Conservation (phyloP, 2,113 vertebrate genomes). For the Sylvilagus bachmani region DNA sequence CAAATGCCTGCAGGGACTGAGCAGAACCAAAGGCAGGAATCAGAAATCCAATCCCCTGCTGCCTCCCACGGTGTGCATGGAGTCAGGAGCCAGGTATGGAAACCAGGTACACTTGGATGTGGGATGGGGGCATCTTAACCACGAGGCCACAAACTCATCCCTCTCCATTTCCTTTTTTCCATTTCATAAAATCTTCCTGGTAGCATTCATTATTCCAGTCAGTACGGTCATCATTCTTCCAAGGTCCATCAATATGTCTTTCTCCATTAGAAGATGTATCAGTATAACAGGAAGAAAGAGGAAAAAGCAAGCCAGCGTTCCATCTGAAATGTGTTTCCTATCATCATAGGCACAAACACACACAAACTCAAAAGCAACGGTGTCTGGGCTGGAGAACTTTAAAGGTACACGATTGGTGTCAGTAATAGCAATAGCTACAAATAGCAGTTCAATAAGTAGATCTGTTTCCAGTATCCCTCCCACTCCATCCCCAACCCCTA, state of each 20-base stretch:
- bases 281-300: neutral
- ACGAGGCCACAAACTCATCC: no score
- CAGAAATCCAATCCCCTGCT: no score
- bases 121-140: no score
- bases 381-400: slow-evolving; percentile 5
- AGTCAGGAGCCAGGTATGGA: no score
- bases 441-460: slow-evolving; percentile 74
- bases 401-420: neutral
- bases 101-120: no score
- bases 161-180: slow-evolving; percentile 9
- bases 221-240: neutral
- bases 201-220: neutral
- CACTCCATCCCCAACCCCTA: neutral
- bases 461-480: slow-evolving; percentile 78
- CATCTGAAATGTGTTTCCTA: slow-evolving; percentile 42
- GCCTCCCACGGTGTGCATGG: no score
- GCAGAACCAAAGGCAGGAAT: no score
- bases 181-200: slow-evolving; percentile 4
- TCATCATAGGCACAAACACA: neutral
- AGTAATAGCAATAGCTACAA: neutral
- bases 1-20: no score
- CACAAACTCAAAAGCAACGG: neutral
- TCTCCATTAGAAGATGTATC: neutral
- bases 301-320: neutral
- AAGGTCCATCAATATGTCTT: neutral